Conservation (phyloP, 2,888 invertebrate genomes). For the Macaria notata region DNA sequence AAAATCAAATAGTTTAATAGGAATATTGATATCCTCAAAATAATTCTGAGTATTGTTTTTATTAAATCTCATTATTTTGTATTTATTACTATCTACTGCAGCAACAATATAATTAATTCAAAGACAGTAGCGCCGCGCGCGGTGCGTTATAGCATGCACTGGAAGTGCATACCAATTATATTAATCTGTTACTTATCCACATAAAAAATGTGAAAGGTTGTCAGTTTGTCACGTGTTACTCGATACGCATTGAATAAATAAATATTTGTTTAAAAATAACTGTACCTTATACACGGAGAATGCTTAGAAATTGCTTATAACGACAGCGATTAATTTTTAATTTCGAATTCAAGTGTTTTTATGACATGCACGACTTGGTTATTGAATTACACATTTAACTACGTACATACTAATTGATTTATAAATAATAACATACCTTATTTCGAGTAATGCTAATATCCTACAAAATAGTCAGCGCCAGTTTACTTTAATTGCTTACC, state of each 20-base stretch:
- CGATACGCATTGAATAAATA: constrained; percentile 10
- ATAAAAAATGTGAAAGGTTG: constrained; percentile 17
- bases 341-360: constrained; percentile 2
- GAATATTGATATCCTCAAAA: too few relatives aligned
- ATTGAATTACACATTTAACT: too few relatives aligned
- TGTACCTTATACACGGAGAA: not conserved
- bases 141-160: constrained; percentile 2
- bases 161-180: constrained; percentile 11
- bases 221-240: constrained; percentile 10
- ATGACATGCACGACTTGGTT: not conserved
- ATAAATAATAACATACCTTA: too few relatives aligned
- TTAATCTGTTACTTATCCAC: constrained; percentile 6
- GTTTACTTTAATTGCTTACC: too few relatives aligned
- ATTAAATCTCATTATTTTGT: too few relatives aligned
- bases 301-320: not conserved
- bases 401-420: too few relatives aligned
- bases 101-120: too few relatives aligned
- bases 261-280: constrained; percentile 5
- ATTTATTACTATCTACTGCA: too few relatives aligned
- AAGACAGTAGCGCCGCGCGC: not conserved
- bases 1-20: too few relatives aligned
- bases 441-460: too few relatives aligned
- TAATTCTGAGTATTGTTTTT: too few relatives aligned
- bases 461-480: too few relatives aligned
- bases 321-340: not conserved